phyloP scores from a whole-genome alignment of 2,113 vertebrate species.

The Oophaga pumilio region DNA sequence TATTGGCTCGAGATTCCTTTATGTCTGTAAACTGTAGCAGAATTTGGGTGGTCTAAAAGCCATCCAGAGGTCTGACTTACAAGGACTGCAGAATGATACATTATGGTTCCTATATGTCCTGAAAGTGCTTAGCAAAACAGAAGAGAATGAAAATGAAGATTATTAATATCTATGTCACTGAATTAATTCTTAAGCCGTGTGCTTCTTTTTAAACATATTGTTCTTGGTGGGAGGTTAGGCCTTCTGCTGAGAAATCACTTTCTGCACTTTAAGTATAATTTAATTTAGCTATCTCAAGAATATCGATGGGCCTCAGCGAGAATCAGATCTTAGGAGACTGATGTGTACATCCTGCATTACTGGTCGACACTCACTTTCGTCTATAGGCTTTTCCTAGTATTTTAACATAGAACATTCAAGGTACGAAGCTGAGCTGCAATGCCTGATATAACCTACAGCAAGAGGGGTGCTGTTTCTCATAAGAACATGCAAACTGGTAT shows the following conservation, averaged over 20 bases:
- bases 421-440: too few relatives aligned
- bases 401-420: too few relatives aligned
- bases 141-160: not conserved
- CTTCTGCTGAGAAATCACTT: constrained; percentile 20
- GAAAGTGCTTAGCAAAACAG: not conserved
- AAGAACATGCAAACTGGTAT: too few relatives aligned
- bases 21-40: not conserved
- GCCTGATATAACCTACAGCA: too few relatives aligned
- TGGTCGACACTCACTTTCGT: not conserved
- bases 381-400: too few relatives aligned
- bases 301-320: not conserved
- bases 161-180: constrained; percentile 11
- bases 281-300: not conserved
- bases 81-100: not conserved
- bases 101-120: not conserved
- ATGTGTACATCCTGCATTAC: not conserved
- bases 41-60: constrained; percentile 17
- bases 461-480: too few relatives aligned
- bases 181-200: constrained; percentile 14
- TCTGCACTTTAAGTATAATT: not conserved
- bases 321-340: not conserved
- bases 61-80: not conserved
- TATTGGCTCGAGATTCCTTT: not conserved
- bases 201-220: constrained; percentile 3
- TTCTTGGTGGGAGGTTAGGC: constrained; percentile 16